Evolutionary conservation across 2,888 invertebrate genomes (phyloP).

Genomic region (Papilio elwesi): DNA sequence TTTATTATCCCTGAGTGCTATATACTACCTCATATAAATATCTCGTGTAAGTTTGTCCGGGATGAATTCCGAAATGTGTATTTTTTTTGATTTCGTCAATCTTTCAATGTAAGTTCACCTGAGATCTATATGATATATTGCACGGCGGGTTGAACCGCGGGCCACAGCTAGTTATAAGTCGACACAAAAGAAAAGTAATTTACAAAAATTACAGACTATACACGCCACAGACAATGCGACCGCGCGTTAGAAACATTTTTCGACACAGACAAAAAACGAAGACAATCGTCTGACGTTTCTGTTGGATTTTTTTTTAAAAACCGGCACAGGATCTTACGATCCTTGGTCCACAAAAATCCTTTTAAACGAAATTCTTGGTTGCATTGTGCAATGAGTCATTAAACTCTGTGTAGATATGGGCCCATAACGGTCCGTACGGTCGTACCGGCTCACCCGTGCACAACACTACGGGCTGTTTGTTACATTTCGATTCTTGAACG

Average conservation of each 20-base stretch:
- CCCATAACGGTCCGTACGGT: conserved; percentile 58
- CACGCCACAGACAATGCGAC: conserved; percentile 24
- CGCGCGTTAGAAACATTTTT: conserved; percentile 33
- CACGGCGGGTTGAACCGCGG: too few species aligned
- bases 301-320: conserved; percentile 24
- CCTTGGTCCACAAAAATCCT: conserved; percentile 41
- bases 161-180: too few species aligned
- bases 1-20: too few species aligned
- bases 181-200: conserved; percentile 6
- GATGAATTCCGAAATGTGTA: too few species aligned
- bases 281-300: conserved; percentile 30
- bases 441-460: conserved; percentile 46
- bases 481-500: conserved; percentile 47
- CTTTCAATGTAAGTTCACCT: too few species aligned
- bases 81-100: too few species aligned
- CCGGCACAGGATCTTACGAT: conserved; percentile 33
- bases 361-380: conserved; percentile 51
- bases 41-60: too few species aligned
- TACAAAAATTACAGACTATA: conserved; percentile 12
- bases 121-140: too few species aligned
- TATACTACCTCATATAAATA: too few species aligned
- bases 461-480: conserved; percentile 42
- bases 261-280: conserved; percentile 38
- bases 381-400: conserved; percentile 62
- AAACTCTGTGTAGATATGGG: conserved; percentile 58